A percentile compares a stretch with the other conserved stretches of the same genome.
Evolutionary conservation across 2,797 vertebrate genomes (phyloP).

Genomic region (Propithecus perrieri): DNA sequence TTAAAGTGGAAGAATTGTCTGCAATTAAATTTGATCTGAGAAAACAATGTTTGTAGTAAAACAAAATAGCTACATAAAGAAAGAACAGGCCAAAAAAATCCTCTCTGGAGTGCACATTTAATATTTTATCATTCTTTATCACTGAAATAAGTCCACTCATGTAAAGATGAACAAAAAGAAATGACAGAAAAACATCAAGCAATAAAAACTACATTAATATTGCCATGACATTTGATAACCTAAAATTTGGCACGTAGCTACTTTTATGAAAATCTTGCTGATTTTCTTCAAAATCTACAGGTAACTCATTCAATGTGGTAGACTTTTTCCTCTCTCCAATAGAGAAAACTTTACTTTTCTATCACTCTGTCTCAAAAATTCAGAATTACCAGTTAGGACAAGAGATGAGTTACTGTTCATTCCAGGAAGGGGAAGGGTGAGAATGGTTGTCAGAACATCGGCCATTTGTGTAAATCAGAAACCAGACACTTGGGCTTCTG

Average conservation of each 20-base stretch:
- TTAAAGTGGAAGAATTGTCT: conserved; percentile 6
- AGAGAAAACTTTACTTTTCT: conserved; percentile 45
- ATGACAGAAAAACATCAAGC: neutral
- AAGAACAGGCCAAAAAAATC: neutral
- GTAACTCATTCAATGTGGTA: neutral
- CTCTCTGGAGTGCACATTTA: neutral
- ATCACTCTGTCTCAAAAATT: conserved; percentile 46
- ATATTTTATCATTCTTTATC: conserved; percentile 40
- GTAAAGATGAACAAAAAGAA: conserved; percentile 34
- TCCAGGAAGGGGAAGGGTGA: conserved; percentile 29
- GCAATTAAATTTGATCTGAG: conserved; percentile 41
- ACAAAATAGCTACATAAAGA: neutral
- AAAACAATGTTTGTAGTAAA: conserved; percentile 21
- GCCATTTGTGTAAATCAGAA: conserved; percentile 57
- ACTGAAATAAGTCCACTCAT: conserved; percentile 7
- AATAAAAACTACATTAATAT: conserved; percentile 43
- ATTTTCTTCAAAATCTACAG: conserved; percentile 35
- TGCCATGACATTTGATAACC: conserved; percentile 12
- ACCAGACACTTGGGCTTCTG: conserved; percentile 49
- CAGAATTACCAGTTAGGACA: conserved; percentile 35
- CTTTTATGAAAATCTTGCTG: neutral
- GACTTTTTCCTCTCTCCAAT: neutral
- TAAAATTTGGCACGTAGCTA: conserved; percentile 25
- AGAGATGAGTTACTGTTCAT: conserved; percentile 21
- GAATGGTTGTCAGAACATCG: neutral